phyloP scores from a whole-genome alignment of 2,888 invertebrate genomes.

The Philaethria dido region DNA sequence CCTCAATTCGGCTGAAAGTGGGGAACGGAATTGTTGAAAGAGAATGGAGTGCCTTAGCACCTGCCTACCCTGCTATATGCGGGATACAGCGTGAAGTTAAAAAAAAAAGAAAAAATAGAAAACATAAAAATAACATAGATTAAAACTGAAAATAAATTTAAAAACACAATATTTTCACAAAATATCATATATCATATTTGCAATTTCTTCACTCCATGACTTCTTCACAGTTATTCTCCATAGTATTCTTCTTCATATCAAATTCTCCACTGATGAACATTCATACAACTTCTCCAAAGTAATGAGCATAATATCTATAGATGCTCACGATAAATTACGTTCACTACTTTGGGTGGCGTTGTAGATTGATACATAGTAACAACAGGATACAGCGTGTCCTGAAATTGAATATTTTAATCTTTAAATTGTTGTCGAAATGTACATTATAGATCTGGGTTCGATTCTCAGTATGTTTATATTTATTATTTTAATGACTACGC shows the following conservation, averaged over 20 bases:
- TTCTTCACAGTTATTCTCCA: neutral
- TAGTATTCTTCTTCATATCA: neutral
- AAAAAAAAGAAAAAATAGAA: no score
- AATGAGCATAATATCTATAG: constrained; percentile 81
- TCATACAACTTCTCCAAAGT: constrained; percentile 80
- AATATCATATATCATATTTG: neutral
- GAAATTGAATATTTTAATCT: constrained; percentile 34
- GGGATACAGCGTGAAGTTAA: no score
- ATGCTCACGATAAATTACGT: constrained; percentile 78
- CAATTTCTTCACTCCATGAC: neutral
- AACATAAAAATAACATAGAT: no score
- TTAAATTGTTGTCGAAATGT: neutral
- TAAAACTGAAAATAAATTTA: no score
- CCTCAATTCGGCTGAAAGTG: no score
- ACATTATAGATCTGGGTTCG: neutral
- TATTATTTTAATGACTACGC: neutral
- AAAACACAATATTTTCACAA: neutral
- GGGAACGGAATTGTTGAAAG: no score
- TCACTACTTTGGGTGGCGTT: constrained; percentile 78
- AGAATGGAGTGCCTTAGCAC: no score
- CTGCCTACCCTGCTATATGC: no score
- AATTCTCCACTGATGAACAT: constrained; percentile 47
- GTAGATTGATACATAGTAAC: constrained; percentile 50
- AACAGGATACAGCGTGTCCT: constrained; percentile 33
- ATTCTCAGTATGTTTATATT: neutral